These are phyloP conservation scores for Elephantulus edwardii DNA, from an alignment of 2,113 vertebrate genomes.

Conservation along the genomic window DNA sequence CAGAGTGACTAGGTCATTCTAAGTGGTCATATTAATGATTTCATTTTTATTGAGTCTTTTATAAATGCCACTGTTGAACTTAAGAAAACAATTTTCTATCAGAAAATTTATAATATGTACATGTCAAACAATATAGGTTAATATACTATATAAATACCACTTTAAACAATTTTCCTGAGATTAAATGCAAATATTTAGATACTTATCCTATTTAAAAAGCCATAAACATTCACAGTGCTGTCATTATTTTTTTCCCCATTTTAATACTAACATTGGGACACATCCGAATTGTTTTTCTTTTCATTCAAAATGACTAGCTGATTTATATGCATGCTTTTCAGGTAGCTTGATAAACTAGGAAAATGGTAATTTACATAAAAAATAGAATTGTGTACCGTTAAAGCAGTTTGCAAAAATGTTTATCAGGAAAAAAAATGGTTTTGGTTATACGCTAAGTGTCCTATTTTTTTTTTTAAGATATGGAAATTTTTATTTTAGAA, in stretches of 20 bases:
- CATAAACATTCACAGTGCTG: not conserved
- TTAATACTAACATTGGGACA: not conserved
- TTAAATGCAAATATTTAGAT: constrained; percentile 28
- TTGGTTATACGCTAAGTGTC: not conserved
- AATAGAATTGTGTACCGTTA: not conserved
- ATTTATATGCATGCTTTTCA: not conserved
- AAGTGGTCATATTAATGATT: not conserved
- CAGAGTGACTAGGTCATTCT: not conserved
- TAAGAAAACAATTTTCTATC: not conserved
- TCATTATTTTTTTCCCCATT: not conserved
- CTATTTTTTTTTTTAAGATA: not conserved
- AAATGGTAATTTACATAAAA: not conserved
- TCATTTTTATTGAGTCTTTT: not conserved
- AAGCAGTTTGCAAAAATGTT: not conserved
- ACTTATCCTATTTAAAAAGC: not conserved
- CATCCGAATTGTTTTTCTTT: not conserved
- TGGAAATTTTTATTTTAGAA: constrained; percentile 1
- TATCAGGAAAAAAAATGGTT: not conserved
- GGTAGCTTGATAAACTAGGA: not conserved
- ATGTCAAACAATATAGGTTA: not conserved
- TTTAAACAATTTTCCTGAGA: not conserved
- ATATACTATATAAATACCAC: constrained; percentile 31
- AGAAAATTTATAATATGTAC: constrained; percentile 14
- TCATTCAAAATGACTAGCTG: constrained; percentile 31
- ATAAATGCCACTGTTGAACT: not conserved